Percentiles rank a stretch among this genome's conserved stretches.
Conservation (phyloP, 2,113 vertebrate species). For the Crotalus tigris region DNA sequence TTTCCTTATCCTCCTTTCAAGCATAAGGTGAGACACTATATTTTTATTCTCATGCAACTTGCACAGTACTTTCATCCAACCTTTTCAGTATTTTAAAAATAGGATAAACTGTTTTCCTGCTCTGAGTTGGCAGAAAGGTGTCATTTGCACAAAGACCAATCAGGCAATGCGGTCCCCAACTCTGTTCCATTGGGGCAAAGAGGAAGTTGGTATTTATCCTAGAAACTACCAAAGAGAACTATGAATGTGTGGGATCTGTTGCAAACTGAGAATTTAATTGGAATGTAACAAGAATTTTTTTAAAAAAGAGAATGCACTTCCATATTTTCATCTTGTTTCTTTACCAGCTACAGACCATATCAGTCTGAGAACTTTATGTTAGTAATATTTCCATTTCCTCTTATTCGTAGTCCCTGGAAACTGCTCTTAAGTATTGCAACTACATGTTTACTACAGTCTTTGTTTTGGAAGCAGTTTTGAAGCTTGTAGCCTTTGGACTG, state of each 20-base stretch:
- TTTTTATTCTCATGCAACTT: neutral
- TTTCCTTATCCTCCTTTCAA: neutral
- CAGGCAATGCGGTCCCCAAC: neutral
- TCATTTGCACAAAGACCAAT: neutral
- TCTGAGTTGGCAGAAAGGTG: neutral
- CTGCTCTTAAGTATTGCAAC: slow-evolving; percentile 97
- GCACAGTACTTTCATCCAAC: neutral
- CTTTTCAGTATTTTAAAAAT: neutral
- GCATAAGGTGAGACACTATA: neutral
- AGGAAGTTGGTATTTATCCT: neutral
- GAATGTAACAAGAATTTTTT: neutral
- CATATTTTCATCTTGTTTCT: neutral
- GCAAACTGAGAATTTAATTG: neutral
- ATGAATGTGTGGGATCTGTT: neutral
- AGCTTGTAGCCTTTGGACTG: slow-evolving; percentile 92
- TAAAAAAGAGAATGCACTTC: neutral
- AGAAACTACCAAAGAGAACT: neutral
- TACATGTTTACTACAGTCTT: slow-evolving; percentile 98
- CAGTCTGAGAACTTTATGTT: neutral
- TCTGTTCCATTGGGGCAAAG: neutral
- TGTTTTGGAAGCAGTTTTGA: slow-evolving; percentile 91
- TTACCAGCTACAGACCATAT: neutral
- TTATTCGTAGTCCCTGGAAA: slow-evolving; percentile 85
- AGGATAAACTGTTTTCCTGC: neutral
- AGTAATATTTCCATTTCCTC: slow-evolving; percentile 35